Evolutionary conservation across 2,797 vertebrate genomes (phyloP).

Genomic region (Smutsia gigantea): DNA sequence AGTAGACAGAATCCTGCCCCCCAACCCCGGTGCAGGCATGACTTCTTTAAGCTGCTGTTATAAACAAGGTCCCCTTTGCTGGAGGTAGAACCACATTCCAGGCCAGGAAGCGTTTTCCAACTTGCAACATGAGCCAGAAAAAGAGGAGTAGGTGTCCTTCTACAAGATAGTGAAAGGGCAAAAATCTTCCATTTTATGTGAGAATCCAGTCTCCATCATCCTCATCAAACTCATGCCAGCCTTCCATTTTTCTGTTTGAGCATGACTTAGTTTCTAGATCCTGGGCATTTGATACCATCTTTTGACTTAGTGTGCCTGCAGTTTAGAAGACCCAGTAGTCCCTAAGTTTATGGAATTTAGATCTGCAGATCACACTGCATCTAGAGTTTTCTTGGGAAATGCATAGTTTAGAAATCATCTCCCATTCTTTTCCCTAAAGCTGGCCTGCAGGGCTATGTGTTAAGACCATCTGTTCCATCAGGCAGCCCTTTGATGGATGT

Average conservation of each 20-base stretch:
- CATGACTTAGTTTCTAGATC: not conserved
- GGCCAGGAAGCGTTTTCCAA: not conserved
- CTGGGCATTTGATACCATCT: not conserved
- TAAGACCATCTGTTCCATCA: slow-evolving; percentile 44
- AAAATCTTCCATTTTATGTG: not conserved
- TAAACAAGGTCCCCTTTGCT: not conserved
- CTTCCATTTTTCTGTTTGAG: not conserved
- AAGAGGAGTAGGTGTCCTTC: not conserved
- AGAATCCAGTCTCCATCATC: not conserved
- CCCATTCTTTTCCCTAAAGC: not conserved
- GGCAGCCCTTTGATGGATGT: slow-evolving; percentile 33
- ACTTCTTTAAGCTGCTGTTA: not conserved
- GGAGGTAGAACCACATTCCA: not conserved
- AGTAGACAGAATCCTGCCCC: not conserved
- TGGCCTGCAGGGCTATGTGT: not conserved
- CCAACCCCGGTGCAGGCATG: not conserved
- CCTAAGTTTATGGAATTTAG: not conserved
- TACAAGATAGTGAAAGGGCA: not conserved
- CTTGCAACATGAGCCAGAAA: not conserved
- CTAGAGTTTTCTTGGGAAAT: not conserved
- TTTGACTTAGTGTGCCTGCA: not conserved
- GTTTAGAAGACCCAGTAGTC: not conserved
- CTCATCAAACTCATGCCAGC: not conserved
- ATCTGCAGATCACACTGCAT: not conserved
- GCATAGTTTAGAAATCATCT: not conserved